Evolutionary conservation across 2,888 invertebrate species (phyloP), one percentile per base, ranked within the genome.

Genomic region (Allygus modestus): DNA sequence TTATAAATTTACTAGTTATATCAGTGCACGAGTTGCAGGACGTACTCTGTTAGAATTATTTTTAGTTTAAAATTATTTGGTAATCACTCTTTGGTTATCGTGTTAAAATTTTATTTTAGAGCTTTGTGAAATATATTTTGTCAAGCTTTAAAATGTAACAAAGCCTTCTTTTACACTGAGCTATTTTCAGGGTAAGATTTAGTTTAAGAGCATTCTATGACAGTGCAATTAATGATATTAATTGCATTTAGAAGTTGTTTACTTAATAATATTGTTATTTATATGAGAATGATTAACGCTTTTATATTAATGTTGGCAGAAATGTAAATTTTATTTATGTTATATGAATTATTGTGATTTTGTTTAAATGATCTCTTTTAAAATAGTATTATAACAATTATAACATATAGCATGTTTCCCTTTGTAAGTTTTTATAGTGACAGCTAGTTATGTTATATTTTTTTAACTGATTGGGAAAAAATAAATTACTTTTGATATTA

Each of bases 201-300:
- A 46, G 9, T 46, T 46, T 15, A 46, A 46, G 46, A 46, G 46
- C 46, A 15, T 15, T 23, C 26, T 58, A 58, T 58, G 58, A 23
- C 58, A 58, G 26, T 58, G 58, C 58, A 26, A 20, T 7, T 58
- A 2, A 58, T 23, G 58, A 58, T 58, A 58, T 58, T 58, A 58
- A 26, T 58, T 58, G 23, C 58, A 23, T 58, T 58, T 58, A 58
- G 1, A 46, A 9, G 17, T 46, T 58, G 58, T 58, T 58, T 51
- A 51, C 51, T 51, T 51, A 58, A 58, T 23, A 65, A 15, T 65
- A 65, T 65, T 65, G 65, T 65, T 65, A 31, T 65, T 31, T 65
- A 20, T 58, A 23, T 23, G 23, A 58, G 12, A 51, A n/a, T n/a
- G 51, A 58, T 2, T 23, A 7, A 65, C 65, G 65, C 65, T 65